Evolutionary conservation across 2,797 vertebrate species (phyloP), one percentile per base, ranked within the genome.

Genomic region (Geotrypetes seraphini): DNA sequence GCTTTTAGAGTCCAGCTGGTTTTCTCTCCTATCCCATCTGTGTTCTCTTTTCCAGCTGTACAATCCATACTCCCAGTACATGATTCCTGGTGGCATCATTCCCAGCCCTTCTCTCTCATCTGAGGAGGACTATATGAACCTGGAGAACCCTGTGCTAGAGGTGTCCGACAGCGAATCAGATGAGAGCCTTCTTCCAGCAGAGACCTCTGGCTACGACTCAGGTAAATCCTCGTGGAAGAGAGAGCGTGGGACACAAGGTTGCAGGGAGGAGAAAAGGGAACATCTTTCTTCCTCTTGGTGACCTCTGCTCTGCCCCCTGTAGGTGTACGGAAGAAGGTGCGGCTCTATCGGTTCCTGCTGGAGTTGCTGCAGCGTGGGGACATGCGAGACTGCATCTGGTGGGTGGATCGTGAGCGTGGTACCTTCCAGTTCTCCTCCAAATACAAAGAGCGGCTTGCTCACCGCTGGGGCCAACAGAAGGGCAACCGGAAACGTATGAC

Each of bases 401-500:
- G 76, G 76, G 51, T 79, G 24, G 73, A 79, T 28, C 72, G 64
- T 0, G 72, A 73, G 11, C 55, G 64, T 2, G 76, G 76, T 3
- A 69, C 73, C 38, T 79, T 79, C 54, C 76, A 79, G 37, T 79
- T 79, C 57, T 78, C 74, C 9, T 79, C 76, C 4, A 75, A 78
- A 48, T 71, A 79, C 59, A 78, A 79, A 54, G 76, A 78, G 39
- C 19, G 60, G 6, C 51, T 79, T 46, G 76, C 76, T 6, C 67
- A 74, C 16, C 70, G 66, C 38, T 79, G 76, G 76, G 76, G 76
- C 22, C 73, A 72, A 44, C 75, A 75, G 46, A 79, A 79, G 35
- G 76, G 76, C 36, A 79, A 79, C 55, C 76, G 76, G 49, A 79
- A 79, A 50, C 68, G 70, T 37, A 79, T 79, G 76, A 79, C 76